phyloP scores from a whole-genome alignment of 2,888 invertebrate genomes.

The Acleris emargana region DNA sequence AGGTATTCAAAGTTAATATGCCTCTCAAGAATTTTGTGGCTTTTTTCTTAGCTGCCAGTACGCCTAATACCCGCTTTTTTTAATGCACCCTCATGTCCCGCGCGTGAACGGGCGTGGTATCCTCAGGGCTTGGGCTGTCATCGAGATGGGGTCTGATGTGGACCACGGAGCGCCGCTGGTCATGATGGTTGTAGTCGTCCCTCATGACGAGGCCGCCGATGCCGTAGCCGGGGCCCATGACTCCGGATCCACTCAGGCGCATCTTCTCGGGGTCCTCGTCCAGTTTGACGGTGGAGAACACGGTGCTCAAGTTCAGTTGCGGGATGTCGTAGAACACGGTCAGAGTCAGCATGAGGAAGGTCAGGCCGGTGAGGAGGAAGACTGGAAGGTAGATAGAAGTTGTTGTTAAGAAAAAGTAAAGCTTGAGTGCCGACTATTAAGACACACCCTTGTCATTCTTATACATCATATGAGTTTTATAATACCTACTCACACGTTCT shows the following conservation, averaged over 20 bases:
- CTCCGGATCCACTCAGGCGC: slow-evolving; percentile 84
- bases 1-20: neutral
- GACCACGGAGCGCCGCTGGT: slow-evolving; percentile 85
- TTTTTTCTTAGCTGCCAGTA: neutral
- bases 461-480: too few species aligned
- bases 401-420: too few species aligned
- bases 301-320: slow-evolving; percentile 91
- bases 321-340: slow-evolving; percentile 95
- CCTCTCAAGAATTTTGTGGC: neutral
- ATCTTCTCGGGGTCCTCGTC: slow-evolving; percentile 87
- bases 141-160: slow-evolving; percentile 86
- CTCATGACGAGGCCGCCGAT: slow-evolving; percentile 75
- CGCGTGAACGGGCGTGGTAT: slow-evolving; percentile 85
- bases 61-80: slow-evolving; percentile 33
- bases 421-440: too few species aligned
- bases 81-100: slow-evolving; percentile 82
- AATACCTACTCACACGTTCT: too few species aligned
- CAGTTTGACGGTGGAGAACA: slow-evolving; percentile 87
- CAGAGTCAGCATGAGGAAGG: slow-evolving; percentile 92
- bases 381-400: slow-evolving; percentile 74
- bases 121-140: slow-evolving; percentile 89
- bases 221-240: slow-evolving; percentile 74
- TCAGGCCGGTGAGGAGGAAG: slow-evolving; percentile 91
- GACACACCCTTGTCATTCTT: too few species aligned
- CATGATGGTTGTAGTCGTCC: slow-evolving; percentile 78